A percentile compares a stretch with the other conserved stretches of the same genome.
Evolutionary conservation across 37 sponge, comb jelly and placozoan species (phyloP).

Genomic region (Aphrocallistes beatrix): DNA sequence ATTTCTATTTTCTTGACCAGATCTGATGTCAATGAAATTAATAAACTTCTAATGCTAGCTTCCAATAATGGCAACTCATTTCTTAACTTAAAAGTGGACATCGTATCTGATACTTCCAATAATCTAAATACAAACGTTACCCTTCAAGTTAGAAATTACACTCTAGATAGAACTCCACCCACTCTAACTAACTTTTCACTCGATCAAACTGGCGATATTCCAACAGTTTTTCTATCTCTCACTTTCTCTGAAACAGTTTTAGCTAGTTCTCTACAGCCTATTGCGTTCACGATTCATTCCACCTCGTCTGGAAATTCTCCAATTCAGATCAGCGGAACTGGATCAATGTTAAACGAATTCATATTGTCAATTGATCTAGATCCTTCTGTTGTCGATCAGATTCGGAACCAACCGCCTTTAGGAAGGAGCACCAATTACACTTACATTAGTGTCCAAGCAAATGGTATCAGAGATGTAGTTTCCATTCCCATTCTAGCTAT

Average conservation of each 20-base stretch:
- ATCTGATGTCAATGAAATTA: conserved; percentile 43
- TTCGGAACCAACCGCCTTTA: conserved; percentile 38
- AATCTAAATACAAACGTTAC: conserved; percentile 29
- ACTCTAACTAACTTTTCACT: conserved; percentile 47
- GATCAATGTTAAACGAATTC: conserved; percentile 25
- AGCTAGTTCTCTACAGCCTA: conserved; percentile 27
- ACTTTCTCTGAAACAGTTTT: conserved; percentile 74
- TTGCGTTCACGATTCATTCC: conserved; percentile 36
- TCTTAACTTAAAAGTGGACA: background rate
- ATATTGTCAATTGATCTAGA: conserved; percentile 41
- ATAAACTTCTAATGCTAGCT: background rate
- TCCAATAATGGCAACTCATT: background rate
- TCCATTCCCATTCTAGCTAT: conserved; percentile 29
- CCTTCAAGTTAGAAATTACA: conserved; percentile 28
- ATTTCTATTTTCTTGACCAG: conserved; percentile 34
- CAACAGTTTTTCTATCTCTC: conserved; percentile 32
- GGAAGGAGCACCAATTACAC: conserved; percentile 44
- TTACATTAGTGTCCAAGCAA: conserved; percentile 36
- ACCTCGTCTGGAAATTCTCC: conserved; percentile 36
- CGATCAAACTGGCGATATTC: conserved; percentile 38
- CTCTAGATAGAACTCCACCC: conserved; percentile 40
- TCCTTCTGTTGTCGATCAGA: conserved; percentile 32
- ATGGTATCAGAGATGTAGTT: conserved; percentile 49
- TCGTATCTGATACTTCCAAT: background rate
- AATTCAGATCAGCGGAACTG: background rate